Evolutionary conservation across 2,888 invertebrate species (phyloP).

Genomic region (Tipula confusa): DNA sequence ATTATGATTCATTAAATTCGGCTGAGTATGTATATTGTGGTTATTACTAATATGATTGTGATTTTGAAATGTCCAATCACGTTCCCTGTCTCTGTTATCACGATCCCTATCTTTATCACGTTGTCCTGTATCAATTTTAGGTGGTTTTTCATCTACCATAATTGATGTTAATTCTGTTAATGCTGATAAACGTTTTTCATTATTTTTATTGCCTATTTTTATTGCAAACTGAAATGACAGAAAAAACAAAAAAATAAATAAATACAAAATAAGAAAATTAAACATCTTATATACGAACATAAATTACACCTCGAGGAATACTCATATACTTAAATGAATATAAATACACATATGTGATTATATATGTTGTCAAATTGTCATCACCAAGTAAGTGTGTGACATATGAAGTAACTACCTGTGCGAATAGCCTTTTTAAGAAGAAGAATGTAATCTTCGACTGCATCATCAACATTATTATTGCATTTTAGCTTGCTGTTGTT

Average conservation of each 20-base stretch:
- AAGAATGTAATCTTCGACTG: not conserved
- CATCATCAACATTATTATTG: not conserved
- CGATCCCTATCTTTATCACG: conserved; percentile 51
- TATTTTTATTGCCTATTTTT: conserved; percentile 56
- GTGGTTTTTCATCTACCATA: conserved; percentile 55
- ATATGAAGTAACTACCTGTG: not conserved
- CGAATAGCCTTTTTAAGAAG: not conserved
- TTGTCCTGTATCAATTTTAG: conserved; percentile 55
- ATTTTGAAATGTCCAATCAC: conserved; percentile 40
- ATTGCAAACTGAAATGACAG: conserved; percentile 53
- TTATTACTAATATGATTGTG: conserved; percentile 35
- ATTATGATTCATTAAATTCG: conserved; percentile 36
- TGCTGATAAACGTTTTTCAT: conserved; percentile 53
- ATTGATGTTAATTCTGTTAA: conserved; percentile 52
- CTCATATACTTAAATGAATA: not conserved
- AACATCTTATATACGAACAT: not conserved
- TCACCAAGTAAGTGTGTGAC: not conserved
- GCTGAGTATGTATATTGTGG: conserved; percentile 34
- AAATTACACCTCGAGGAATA: conserved; percentile 4
- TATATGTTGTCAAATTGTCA: not conserved
- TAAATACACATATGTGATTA: not conserved
- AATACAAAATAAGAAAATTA: conserved; percentile 28
- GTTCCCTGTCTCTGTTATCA: conserved; percentile 40
- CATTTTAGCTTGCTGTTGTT: not conserved
- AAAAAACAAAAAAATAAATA: conserved; percentile 32